These are phyloP conservation scores for Sinodicranocentrus sp. DNA, from an alignment of 2,888 invertebrate species.

Conservation along the genomic window DNA sequence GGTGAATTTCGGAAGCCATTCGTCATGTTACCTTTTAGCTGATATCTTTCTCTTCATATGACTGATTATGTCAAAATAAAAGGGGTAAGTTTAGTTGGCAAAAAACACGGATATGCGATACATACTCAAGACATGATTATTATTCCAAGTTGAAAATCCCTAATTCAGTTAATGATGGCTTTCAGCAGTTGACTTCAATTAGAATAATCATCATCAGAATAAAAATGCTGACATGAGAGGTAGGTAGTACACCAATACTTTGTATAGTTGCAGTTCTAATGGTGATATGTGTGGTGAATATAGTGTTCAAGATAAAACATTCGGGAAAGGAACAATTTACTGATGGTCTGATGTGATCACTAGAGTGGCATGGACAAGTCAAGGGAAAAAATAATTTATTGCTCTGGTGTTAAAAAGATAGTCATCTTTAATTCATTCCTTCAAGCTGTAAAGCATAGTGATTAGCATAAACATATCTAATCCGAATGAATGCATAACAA, in stretches of 20 bases:
- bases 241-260: neutral
- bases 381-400: constrained; percentile 56
- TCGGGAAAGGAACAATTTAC: constrained; percentile 61
- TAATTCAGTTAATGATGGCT: constrained; percentile 66
- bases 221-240: constrained; percentile 17
- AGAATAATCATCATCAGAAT: constrained; percentile 52
- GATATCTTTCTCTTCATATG: constrained; percentile 48
- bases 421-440: constrained; percentile 58
- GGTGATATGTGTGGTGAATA: neutral
- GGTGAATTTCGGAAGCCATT: constrained; percentile 68
- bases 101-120: constrained; percentile 22
- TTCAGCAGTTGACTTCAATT: constrained; percentile 68
- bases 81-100: constrained; percentile 11
- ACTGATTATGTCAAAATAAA: constrained; percentile 60
- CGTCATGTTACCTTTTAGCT: constrained; percentile 57
- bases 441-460: constrained; percentile 32
- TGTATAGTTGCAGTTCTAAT: neutral
- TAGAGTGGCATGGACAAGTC: neutral
- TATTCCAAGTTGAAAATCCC: constrained; percentile 5
- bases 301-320: constrained; percentile 27
- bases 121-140: neutral
- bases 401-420: constrained; percentile 64
- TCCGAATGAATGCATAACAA: constrained; percentile 44
- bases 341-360: constrained; percentile 38
- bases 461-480: constrained; percentile 66